Base-by-base conservation (phyloP, 2,888 invertebrate genomes). In the Scelioninae gen. 1 region DNA sequence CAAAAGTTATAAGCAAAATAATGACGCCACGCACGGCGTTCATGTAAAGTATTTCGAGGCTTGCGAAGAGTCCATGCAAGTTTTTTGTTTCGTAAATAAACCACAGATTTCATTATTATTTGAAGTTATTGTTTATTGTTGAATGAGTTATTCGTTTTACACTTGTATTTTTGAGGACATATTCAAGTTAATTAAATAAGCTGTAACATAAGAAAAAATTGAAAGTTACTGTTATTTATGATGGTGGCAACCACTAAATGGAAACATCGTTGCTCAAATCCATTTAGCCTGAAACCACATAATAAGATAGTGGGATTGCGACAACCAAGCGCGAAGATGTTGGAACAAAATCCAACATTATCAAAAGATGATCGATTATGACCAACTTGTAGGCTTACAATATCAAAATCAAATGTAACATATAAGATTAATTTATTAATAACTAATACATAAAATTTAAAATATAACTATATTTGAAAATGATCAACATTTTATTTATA, bases 241-340 rank as follows among this genome's bases (percentile, higher is more conserved):
- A 13, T 5, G 47, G 8, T 47, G 47, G 47, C 16, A 47, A 15
- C 16, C 47, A 4, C 47, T 47, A 47, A 47, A 47, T 47, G 47
- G 47, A 47, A 47, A 47, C 7, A 16, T 47, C 1, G 8, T 11
- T 47, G 47, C 16, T 47, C 47, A 47, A 47, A 47, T 47, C 47
- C 47, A 47, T 47, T 47, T 47, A 47, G n/a, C 11, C 13, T 47
- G 8, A n/a, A 47, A n/a, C n/a, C 47, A 23, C 51, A 51, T 51
- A 16, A 51, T 51, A 51, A 51, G 23, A 51, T 3, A 51, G 15
- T 15, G 16, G 23, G 51, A 51, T 51, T 51, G 16, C 51, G 51
- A 51, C 51, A 16, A 51, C 51, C 51, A 51, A 51, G 51, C 15
- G 51, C 51, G 15, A 51, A 51, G 15, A 51, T 51, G 51, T 51